These are phyloP conservation scores for Diplodus sargus DNA, from an alignment of 2,797 vertebrate species.

Conservation along the genomic window DNA sequence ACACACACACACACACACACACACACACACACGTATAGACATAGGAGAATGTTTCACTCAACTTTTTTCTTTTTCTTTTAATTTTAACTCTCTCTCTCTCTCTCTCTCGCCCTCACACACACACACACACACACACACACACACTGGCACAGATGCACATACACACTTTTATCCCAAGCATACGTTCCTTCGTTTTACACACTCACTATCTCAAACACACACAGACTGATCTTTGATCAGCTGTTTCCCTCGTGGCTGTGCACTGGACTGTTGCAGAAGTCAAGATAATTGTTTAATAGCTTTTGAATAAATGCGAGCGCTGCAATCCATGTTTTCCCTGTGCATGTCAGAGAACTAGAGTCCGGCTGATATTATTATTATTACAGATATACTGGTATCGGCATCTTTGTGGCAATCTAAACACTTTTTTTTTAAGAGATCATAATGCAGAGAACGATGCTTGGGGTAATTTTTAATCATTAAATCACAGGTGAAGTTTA, in stretches of 20 bases:
- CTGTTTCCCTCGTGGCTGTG: constrained; percentile 28
- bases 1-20: constrained; percentile 36
- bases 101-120: not conserved
- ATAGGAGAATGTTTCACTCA: not conserved
- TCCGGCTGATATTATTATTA: too few species aligned
- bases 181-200: constrained; percentile 5
- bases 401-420: too few species aligned
- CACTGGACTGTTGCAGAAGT: constrained; percentile 20
- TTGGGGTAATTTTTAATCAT: too few species aligned
- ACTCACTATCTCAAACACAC: constrained; percentile 9
- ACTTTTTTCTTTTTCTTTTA: constrained; percentile 23
- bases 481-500: too few species aligned
- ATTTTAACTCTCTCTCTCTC: not conserved
- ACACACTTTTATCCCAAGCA: not conserved
- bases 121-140: not conserved
- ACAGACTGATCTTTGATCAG: constrained; percentile 42
- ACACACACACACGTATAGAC: not conserved
- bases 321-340: constrained; percentile 7
- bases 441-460: too few species aligned
- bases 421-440: too few species aligned
- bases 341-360: too few species aligned
- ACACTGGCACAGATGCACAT: not conserved
- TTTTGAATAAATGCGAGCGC: constrained; percentile 16
- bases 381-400: too few species aligned
- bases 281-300: constrained; percentile 17